Conservation (phyloP, 2,888 invertebrate species). For the Chloroclysta siterata region DNA sequence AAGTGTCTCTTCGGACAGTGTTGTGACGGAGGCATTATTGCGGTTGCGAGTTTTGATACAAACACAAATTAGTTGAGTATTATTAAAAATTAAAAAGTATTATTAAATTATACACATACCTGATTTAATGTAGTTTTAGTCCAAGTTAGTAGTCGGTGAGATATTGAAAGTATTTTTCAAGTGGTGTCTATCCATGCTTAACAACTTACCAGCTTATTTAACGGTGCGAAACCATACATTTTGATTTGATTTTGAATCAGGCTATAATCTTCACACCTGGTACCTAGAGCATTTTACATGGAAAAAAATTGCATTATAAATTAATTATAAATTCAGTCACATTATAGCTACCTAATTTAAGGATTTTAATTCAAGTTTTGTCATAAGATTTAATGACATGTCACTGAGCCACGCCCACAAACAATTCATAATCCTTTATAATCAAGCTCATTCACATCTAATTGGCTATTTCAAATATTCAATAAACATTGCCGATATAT, state of each 20-base stretch:
- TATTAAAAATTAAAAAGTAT: no score
- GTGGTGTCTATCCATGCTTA: no score
- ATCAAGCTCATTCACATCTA: constrained; percentile 55
- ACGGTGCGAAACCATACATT: no score
- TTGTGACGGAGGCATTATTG: constrained; percentile 24
- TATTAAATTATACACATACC: no score
- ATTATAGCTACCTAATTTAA: constrained; percentile 2
- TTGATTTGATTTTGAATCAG: no score
- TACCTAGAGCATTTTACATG: no score
- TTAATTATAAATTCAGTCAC: not conserved
- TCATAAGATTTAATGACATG: constrained; percentile 64
- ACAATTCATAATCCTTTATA: constrained; percentile 50
- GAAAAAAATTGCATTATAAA: no score
- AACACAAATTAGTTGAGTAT: not conserved
- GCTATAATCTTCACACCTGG: no score
- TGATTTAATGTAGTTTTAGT: no score
- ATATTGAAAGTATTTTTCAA: no score
- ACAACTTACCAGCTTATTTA: no score
- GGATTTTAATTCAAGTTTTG: constrained; percentile 45
- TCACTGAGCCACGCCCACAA: constrained; percentile 62
- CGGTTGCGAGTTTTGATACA: not conserved
- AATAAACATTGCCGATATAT: constrained; percentile 76
- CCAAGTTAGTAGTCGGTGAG: no score
- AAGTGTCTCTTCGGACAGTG: constrained; percentile 36
- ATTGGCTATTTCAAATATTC: constrained; percentile 76